Evolutionary conservation across 2,888 invertebrate genomes (phyloP).

Genomic region (Heliconius cydno): DNA sequence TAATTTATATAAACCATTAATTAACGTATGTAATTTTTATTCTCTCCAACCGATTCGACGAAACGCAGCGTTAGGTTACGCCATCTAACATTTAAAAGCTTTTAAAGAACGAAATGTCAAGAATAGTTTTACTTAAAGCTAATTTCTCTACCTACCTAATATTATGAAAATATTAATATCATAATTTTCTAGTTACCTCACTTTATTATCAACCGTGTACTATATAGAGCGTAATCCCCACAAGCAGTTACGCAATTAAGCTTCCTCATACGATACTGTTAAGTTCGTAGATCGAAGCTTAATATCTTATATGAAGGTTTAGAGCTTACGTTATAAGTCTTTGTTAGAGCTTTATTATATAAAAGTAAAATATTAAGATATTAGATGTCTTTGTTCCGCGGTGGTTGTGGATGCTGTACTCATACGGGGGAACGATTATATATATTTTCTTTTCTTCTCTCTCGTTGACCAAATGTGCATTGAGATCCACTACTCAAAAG

Average conservation of each 20-base stretch:
- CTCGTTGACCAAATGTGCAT: neutral
- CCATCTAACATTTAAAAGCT: neutral
- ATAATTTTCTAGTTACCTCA: neutral
- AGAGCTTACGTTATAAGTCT: constrained; percentile 56
- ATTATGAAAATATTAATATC: neutral
- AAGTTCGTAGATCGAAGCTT: constrained; percentile 25
- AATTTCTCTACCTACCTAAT: neutral
- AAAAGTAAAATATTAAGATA: neutral
- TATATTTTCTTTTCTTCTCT: neutral
- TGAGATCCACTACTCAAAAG: neutral
- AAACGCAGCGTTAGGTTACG: neutral
- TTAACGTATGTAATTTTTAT: too few species aligned
- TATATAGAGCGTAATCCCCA: constrained; percentile 1
- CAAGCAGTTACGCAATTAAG: constrained; percentile 26
- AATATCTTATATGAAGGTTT: constrained; percentile 31
- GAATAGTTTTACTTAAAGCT: neutral
- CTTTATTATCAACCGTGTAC: neutral
- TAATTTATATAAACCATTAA: too few species aligned
- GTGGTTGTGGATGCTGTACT: too few species aligned
- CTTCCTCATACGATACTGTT: constrained; percentile 14
- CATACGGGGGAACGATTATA: neutral
- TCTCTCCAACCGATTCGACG: neutral
- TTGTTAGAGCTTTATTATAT: neutral
- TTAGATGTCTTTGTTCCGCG: neutral
- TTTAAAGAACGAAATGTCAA: too few species aligned